Base-by-base conservation (phyloP, 2,888 invertebrate genomes). In the Parascotia fuliginaria region DNA sequence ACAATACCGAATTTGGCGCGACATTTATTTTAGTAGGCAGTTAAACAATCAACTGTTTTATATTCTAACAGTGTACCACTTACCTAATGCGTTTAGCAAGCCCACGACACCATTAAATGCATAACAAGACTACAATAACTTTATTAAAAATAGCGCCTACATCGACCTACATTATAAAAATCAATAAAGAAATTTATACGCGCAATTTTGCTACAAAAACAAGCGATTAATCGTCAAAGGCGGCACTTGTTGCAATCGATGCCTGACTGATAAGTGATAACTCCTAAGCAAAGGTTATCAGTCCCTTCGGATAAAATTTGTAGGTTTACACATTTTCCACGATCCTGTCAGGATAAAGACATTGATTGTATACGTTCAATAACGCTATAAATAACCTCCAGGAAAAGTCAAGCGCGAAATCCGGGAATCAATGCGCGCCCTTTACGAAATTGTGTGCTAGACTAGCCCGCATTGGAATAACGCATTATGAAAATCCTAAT, bases 351-450 rank as follows among this genome's bases (percentile, higher is more conserved):
- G 68, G 58, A 69, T 50, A 68, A 60, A 55, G 40, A 68, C 74
- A 81, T 84, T 69, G 78, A 87, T 84, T 85, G 83, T 86, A 85
- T 87, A 77, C 74, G 72, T 77, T 81, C 77, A 77, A 80, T 81
- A 83, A 62, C 48, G 73, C 84, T 89, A 87, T 79, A 81, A 83
- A 89, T 90, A 89, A 75, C 74, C 74, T 74, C 78, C 79, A 74
- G 69, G 53, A 90, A 89, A 90, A 90, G 91, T 89, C 90, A 87
- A 77, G 81, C 81, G 81, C 80, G 77, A 81, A 82, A 80, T 74
- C 74, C 71, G 68, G 79, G 80, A 81, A 49, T 37, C 45, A 41
- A 58, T 66, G 83, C 82, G 83, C 86, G 82, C 83, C 75, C 79
- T 83, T 79, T 75, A 75, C 61, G 58, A 79, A 75, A 61, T 65